phyloP scores from a whole-genome alignment of 2,888 invertebrate genomes.

The Chironomus tentans region DNA sequence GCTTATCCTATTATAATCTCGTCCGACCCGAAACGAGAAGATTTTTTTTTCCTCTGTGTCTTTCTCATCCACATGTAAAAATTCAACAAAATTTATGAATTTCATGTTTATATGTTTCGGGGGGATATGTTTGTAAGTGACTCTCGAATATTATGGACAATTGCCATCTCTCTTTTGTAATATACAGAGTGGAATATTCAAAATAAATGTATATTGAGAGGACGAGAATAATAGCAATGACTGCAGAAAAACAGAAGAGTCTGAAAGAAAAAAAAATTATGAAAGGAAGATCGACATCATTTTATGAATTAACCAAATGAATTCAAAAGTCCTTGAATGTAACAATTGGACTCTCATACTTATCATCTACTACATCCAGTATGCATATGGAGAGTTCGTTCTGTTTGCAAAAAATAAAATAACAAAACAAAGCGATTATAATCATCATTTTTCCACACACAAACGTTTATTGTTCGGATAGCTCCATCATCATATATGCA shows the following conservation, averaged over 20 bases:
- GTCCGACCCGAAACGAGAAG: slow-evolving; percentile 3
- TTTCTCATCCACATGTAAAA: neutral
- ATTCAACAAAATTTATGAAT: slow-evolving; percentile 1
- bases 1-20: slow-evolving; percentile 25
- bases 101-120: neutral
- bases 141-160: slow-evolving; percentile 4
- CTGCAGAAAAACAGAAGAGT: no score
- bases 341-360: slow-evolving; percentile 8
- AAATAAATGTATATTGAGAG: neutral
- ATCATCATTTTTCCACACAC: slow-evolving; percentile 24
- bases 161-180: neutral
- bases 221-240: neutral
- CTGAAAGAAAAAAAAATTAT: no score
- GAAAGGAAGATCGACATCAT: neutral
- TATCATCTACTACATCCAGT: neutral
- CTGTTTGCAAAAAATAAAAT: no score
- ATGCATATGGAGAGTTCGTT: no score
- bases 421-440: slow-evolving; percentile 20
- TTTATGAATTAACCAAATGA: slow-evolving; percentile 1
- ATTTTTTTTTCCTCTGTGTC: neutral
- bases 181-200: neutral
- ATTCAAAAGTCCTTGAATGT: slow-evolving; percentile 17
- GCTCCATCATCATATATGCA: slow-evolving; percentile 23
- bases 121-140: neutral
- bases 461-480: slow-evolving; percentile 13